Evolutionary conservation across 2,888 invertebrate species (phyloP), one percentile per base, ranked within the genome.

Genomic region (Cerastis leucographa): DNA sequence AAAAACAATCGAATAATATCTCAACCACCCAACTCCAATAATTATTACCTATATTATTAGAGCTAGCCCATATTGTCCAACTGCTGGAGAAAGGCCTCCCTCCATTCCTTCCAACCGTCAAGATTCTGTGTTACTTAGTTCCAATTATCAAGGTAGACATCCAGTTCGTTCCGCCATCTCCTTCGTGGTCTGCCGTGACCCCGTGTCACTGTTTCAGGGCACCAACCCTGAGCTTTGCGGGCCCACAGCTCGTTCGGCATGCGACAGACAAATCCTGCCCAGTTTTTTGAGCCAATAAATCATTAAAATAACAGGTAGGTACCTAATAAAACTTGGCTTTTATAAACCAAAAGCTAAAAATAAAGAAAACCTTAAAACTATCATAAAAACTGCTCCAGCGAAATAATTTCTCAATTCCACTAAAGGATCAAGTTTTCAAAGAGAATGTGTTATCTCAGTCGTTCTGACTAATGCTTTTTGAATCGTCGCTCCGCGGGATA

Each of bases 391-490:
- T 80, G 74, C 82, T 85, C 67, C 56, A 83, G n/a, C 68, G 68
- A 88, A 89, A 90, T 91, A 88, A 91, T 90, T 89, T 88, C 85
- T 89, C 80, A 82, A 88, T 88, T 85, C 82, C 73, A 84, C 83
- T 73, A 85, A 88, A 82, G 85, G 88, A 89, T 88, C 83, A 89
- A 91, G 90, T 92, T 91, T 89, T 87, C 89, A 92, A 92, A 92
- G 89, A 89, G 90, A 92, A 93, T 92, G 89, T 91, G 90, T 93
- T 93, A 94, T 93, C 93, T 91, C 85, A 84, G 89, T 90, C 90
- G 90, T 91, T 91, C 87, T 86, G 84, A 89, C 91, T 91, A 92
- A 92, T 92, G 90, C 90, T 88, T 91, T 91, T 89, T 85, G 91
- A 91, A 92, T 93, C 89, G 86, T 88, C 84, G 87, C 88, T 89